phyloP scores from a whole-genome alignment of 2,113 vertebrate species.

The Urocitellus parryii region DNA sequence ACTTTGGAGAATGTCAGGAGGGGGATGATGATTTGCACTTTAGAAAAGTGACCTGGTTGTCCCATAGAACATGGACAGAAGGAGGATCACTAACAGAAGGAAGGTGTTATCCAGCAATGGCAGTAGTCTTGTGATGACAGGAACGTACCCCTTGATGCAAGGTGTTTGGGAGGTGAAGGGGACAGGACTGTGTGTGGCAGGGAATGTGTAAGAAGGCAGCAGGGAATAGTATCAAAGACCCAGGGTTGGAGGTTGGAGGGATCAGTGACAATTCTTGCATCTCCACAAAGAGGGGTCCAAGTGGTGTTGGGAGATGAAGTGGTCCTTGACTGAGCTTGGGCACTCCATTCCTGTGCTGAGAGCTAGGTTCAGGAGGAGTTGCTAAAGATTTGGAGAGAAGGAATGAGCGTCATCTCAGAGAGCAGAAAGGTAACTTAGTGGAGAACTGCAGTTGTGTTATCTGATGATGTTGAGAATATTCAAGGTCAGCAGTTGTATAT shows the following conservation, averaged over 20 bases:
- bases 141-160: not conserved
- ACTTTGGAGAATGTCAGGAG: not conserved
- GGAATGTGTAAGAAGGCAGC: not conserved
- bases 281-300: too few species aligned
- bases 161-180: not conserved
- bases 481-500: not conserved
- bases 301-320: not conserved
- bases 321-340: not conserved
- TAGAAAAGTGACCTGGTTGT: not conserved
- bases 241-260: not conserved
- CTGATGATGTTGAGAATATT: not conserved
- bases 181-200: not conserved
- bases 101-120: fast-evolving
- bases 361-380: not conserved
- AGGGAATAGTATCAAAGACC: not conserved
- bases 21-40: not conserved
- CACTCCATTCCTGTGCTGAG: not conserved
- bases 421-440: not conserved
- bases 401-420: not conserved
- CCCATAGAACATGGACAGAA: not conserved
- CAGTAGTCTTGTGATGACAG: too few species aligned
- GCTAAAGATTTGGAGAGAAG: not conserved
- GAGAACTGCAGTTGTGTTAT: not conserved
- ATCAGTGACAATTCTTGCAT: not conserved
- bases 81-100: too few species aligned